Conservation (phyloP, 2,113 vertebrate species). For the Sinosuthora webbiana region DNA sequence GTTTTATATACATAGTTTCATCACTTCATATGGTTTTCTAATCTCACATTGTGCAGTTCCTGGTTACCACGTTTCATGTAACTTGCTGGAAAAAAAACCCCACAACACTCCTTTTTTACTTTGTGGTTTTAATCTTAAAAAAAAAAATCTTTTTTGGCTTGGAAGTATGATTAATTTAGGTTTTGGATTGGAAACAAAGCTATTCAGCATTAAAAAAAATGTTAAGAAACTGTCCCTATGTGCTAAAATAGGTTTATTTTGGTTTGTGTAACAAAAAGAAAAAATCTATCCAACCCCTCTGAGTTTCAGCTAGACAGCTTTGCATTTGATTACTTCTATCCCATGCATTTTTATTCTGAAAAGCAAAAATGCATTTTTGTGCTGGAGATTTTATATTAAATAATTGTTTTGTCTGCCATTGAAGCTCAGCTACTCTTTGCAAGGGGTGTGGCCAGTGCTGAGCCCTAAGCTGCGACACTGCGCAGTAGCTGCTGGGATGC, state of each 20-base stretch:
- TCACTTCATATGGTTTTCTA: not conserved
- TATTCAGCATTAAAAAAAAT: not conserved
- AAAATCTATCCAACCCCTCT: not conserved
- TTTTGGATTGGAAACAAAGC: not conserved
- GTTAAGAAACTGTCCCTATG: not conserved
- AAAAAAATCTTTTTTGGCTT: not conserved
- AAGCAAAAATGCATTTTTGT: not conserved
- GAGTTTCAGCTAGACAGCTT: not conserved
- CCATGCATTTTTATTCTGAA: not conserved
- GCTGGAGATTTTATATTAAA: not conserved
- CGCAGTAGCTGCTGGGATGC: accelerated
- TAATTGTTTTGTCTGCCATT: not conserved
- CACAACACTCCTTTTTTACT: not conserved
- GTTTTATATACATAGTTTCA: not conserved
- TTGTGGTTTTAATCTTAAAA: not conserved
- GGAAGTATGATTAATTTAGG: not conserved
- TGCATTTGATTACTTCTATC: not conserved
- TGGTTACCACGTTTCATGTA: not conserved
- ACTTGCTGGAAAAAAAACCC: not conserved
- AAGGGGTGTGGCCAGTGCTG: not conserved
- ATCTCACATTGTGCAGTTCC: not conserved
- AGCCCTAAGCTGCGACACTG: accelerated
- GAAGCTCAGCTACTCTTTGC: not conserved
- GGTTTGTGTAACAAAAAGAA: not conserved
- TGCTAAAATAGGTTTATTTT: not conserved